A percentile compares a stretch with the other conserved stretches of the same genome.
These are phyloP conservation scores for Pocillopora meandrina DNA, from an alignment of 92 coral and sea anemone species.

Conservation along the genomic window DNA sequence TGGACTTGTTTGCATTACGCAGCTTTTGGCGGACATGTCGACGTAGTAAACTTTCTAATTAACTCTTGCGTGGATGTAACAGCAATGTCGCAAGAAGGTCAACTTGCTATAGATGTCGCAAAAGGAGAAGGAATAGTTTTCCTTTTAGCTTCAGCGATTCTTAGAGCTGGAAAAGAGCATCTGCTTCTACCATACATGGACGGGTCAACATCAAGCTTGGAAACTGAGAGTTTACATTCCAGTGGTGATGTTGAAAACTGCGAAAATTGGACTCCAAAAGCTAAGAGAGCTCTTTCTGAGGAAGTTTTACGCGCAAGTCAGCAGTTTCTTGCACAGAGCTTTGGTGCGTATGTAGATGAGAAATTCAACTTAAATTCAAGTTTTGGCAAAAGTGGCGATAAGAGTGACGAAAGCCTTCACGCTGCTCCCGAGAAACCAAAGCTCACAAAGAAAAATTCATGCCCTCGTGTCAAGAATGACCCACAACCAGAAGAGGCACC, in stretches of 20 bases:
- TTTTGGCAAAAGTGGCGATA: not conserved
- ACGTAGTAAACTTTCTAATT: constrained; percentile 66
- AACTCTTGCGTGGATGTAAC: constrained; percentile 77
- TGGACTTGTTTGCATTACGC: constrained; percentile 90
- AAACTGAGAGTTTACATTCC: constrained; percentile 47
- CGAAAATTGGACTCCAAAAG: constrained; percentile 13
- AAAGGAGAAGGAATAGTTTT: constrained; percentile 90
- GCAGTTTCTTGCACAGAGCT: constrained; percentile 64
- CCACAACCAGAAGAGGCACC: constrained; percentile 13
- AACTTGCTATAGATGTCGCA: constrained; percentile 84
- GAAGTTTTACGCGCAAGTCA: constrained; percentile 74
- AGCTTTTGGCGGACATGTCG: constrained; percentile 72
- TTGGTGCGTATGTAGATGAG: constrained; percentile 56
- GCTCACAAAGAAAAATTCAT: constrained; percentile 48
- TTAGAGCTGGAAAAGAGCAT: constrained; percentile 80
- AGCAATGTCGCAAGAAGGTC: constrained; percentile 70
- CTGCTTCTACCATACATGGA: constrained; percentile 72
- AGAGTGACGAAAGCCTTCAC: not conserved
- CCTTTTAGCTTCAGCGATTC: constrained; percentile 75
- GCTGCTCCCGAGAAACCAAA: constrained; percentile 4
- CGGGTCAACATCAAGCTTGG: constrained; percentile 70
- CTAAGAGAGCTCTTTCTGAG: constrained; percentile 51
- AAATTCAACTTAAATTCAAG: constrained; percentile 55
- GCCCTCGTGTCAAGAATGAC: constrained; percentile 13
- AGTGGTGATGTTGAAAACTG: constrained; percentile 31